Percentiles rank a stretch among this genome's conserved stretches.
phyloP scores from a whole-genome alignment of 2,113 vertebrate genomes.

The Trachemys scripta region DNA sequence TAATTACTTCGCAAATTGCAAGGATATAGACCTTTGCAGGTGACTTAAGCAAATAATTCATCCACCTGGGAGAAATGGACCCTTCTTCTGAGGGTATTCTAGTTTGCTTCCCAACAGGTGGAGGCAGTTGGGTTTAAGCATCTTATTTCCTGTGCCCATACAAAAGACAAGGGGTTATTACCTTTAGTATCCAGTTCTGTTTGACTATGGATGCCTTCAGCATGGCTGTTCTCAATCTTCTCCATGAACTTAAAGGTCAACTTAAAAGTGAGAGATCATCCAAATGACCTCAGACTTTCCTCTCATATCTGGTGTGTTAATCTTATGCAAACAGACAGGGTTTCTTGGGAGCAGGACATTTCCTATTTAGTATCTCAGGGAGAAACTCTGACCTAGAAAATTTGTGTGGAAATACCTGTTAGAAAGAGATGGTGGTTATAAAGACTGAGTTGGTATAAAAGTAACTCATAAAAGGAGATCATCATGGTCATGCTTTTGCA shows the following conservation, averaged over 20 bases:
- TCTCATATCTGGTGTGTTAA: too few species aligned
- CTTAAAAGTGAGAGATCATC: neutral
- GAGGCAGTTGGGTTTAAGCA: neutral
- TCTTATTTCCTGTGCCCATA: neutral
- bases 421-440: rapidly evolving
- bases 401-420: neutral
- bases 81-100: neutral
- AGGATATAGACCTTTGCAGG: neutral
- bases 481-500: neutral
- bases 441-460: neutral
- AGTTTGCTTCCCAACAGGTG: neutral
- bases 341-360: too few species aligned
- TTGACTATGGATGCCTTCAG: neutral
- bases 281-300: neutral
- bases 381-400: neutral
- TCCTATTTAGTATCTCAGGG: neutral
- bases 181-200: neutral
- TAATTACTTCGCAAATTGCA: neutral
- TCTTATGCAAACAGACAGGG: neutral
- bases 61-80: neutral
- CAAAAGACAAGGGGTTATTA: neutral
- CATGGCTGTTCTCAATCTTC: neutral
- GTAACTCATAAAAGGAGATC: neutral
- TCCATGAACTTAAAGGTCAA: neutral
- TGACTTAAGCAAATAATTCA: neutral